phyloP scores from a whole-genome alignment of 2,888 invertebrate species.

The Norana najaformis region DNA sequence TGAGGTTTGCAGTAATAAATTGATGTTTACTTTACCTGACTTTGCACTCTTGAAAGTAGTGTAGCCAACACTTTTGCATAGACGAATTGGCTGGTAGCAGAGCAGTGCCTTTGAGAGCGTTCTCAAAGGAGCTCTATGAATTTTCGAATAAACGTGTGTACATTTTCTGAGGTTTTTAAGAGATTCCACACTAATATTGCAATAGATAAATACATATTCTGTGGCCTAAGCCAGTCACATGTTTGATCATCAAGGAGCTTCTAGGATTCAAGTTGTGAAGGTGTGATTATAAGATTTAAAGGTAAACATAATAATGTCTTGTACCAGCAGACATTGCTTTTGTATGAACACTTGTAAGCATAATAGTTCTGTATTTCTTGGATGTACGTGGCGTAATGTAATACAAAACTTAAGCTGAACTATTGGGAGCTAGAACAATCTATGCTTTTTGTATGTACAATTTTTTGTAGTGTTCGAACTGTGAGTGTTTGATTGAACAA shows the following conservation, averaged over 20 bases:
- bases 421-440: not conserved
- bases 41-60: not conserved
- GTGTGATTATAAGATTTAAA: not conserved
- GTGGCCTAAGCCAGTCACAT: too few relatives aligned
- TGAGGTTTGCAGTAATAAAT: not conserved
- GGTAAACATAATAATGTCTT: not conserved
- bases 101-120: not conserved
- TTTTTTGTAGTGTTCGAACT: not conserved
- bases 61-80: not conserved
- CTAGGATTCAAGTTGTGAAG: too few relatives aligned
- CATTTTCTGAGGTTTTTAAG: not conserved
- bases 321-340: not conserved
- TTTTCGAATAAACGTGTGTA: not conserved
- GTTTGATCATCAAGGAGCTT: too few relatives aligned
- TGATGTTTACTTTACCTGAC: not conserved
- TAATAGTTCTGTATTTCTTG: not conserved
- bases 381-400: not conserved
- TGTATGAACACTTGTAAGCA: not conserved
- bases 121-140: not conserved
- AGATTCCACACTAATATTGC: not conserved
- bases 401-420: not conserved
- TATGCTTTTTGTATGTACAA: not conserved
- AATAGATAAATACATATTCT: not conserved
- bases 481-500: not conserved
- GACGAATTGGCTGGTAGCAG: not conserved